Evolutionary conservation across 2,888 invertebrate species (phyloP), one percentile per base, ranked within the genome.

Genomic region (Laothoe populi): DNA sequence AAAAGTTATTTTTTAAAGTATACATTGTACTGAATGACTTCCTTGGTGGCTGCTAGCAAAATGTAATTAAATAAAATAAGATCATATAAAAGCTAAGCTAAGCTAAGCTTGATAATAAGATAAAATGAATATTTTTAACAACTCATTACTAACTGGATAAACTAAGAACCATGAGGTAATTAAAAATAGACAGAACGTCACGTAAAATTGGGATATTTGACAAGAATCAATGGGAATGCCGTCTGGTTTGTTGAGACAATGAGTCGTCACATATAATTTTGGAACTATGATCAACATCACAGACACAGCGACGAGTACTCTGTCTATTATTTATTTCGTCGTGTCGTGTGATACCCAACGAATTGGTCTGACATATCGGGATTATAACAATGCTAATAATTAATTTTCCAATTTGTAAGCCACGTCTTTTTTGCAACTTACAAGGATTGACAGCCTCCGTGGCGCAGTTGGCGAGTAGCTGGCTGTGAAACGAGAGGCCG

Each of bases 231-330:
- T 77, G n/a, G n/a, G n/a, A n/a, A n/a, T n/a, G 73, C 77, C 79
- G 80, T 72, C n/a, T n/a, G n/a, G n/a, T n/a, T n/a, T n/a, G 72
- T 64, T 70, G 69, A 67, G 66, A 69, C 67, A 66, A 74, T 69
- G 67, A 76, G 70, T 82, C 82, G 78, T 82, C 83, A 79, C 75
- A 64, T 67, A 71, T 79, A 78, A 84, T 81, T 83, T 68, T 64
- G 78, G 75, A 57, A 40, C 62, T 65, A 63, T 64, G 70, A 38
- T 79, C 79, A 83, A 83, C 77, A 79, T 67, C 75, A 59, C 65
- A 59, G 19, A 60, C 31, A 60, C 23, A 24, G 35, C 35, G 31
- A 19, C 53, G 16, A 11, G n/a, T 16, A 13, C 11, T 11, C 11
- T 13, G 53, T 53, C 53, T 53, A 35, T 35, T 35, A 35, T 53